Conservation (phyloP, 2,888 invertebrate species). For the Sisyra nigra region DNA sequence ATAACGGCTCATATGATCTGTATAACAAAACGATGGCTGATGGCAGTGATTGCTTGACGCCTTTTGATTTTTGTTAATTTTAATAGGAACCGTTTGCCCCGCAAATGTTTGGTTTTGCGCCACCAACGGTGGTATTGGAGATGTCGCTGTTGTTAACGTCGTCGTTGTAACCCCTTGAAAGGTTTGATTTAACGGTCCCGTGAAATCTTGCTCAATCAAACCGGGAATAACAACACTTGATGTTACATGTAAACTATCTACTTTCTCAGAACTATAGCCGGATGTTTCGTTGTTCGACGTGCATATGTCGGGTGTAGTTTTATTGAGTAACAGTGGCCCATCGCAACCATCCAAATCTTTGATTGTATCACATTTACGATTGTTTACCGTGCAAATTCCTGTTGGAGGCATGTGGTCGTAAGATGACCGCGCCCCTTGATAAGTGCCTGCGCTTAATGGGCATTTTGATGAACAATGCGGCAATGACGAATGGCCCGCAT, state of each 20-base stretch:
- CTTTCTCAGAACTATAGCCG: conserved; percentile 9
- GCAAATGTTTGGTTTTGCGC: conserved; percentile 17
- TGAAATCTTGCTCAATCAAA: conserved; percentile 18
- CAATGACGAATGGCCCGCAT: conserved; percentile 16
- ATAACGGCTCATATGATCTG: conserved; percentile 19
- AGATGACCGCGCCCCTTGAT: conserved; percentile 9
- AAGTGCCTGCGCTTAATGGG: conserved; percentile 1
- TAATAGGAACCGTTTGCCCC: conserved; percentile 30
- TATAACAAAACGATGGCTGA: conserved; percentile 14
- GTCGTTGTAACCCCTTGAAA: neutral
- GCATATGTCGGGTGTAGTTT: conserved; percentile 31
- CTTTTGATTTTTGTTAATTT: conserved; percentile 21
- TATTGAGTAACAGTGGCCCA: conserved; percentile 26
- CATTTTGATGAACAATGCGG: conserved; percentile 10
- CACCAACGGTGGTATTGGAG: conserved; percentile 8
- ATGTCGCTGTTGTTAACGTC: neutral
- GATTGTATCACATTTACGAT: conserved; percentile 11
- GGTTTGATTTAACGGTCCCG: conserved; percentile 1
- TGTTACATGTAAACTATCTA: conserved; percentile 11
- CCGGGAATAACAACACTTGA: conserved; percentile 15
- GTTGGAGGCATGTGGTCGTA: conserved; percentile 11
- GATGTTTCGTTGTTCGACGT: conserved; percentile 22
- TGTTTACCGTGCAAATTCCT: conserved; percentile 11
- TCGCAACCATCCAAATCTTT: conserved; percentile 24
- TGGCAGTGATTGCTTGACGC: conserved; percentile 1